Percentiles rank a stretch among this genome's conserved stretches.
Conservation (phyloP, 2,888 invertebrate species). For the Drosophila pegasa region DNA sequence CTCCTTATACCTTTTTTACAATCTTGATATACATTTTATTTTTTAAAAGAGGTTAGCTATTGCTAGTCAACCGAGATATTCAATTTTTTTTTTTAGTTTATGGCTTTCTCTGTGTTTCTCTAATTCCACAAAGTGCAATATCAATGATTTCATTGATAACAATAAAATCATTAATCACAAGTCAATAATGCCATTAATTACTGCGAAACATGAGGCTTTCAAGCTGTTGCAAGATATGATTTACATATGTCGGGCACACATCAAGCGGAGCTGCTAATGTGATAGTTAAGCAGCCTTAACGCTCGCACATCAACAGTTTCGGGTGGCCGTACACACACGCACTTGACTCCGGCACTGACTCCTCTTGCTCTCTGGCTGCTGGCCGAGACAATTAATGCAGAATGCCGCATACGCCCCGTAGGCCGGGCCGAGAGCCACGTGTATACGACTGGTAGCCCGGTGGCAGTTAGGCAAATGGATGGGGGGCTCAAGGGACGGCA, state of each 20-base stretch:
- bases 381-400: slow-evolving; percentile 62
- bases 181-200: background rate
- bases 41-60: too few relatives aligned
- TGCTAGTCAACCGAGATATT: too few relatives aligned
- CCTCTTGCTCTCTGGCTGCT: slow-evolving; percentile 2
- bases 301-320: slow-evolving; percentile 12
- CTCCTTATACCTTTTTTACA: too few relatives aligned
- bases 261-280: slow-evolving; percentile 23
- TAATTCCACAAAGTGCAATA: too few relatives aligned
- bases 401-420: slow-evolving; percentile 42
- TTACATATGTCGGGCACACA: background rate
- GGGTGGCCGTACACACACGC: slow-evolving; percentile 7
- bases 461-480: slow-evolving; percentile 8
- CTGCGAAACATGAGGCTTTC: background rate
- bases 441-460: slow-evolving; percentile 7
- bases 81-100: too few relatives aligned
- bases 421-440: slow-evolving; percentile 22
- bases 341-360: slow-evolving; percentile 9
- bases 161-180: too few relatives aligned
- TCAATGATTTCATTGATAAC: background rate
- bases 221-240: background rate
- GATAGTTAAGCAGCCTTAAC: slow-evolving; percentile 11
- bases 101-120: too few relatives aligned
- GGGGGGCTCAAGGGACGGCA: background rate
- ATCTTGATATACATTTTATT: too few relatives aligned